Conservation (phyloP, 2,797 vertebrate genomes). For the Sparus aurata region DNA sequence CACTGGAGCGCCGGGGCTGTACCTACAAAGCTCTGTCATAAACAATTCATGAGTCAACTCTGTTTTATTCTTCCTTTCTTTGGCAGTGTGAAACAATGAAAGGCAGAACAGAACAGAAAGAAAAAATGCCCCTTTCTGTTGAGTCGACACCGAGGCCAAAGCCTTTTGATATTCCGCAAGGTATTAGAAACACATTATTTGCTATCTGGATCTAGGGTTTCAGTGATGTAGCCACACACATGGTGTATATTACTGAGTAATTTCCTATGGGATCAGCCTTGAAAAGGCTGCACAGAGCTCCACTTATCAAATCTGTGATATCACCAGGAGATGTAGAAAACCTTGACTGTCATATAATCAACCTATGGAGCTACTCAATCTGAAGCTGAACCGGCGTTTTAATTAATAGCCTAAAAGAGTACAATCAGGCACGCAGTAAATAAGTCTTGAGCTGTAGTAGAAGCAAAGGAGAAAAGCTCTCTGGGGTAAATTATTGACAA, state of each 20-base stretch:
- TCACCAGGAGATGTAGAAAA: constrained; percentile 48
- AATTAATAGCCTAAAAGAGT: not conserved
- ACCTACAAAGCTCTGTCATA: constrained; percentile 23
- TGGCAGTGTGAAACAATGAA: not conserved
- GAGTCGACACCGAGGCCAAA: constrained; percentile 16
- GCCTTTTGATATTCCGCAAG: constrained; percentile 31
- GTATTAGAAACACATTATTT: constrained; percentile 45
- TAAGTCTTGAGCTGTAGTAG: not conserved
- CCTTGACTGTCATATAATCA: constrained; percentile 46
- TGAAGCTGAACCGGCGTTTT: not conserved
- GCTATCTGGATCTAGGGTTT: constrained; percentile 41
- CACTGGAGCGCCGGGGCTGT: not conserved
- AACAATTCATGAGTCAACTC: constrained; percentile 8
- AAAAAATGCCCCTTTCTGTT: constrained; percentile 24
- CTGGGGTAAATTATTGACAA: not conserved
- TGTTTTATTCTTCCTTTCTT: constrained; percentile 1
- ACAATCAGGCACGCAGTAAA: not conserved
- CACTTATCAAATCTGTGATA: constrained; percentile 48
- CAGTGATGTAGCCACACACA: constrained; percentile 48
- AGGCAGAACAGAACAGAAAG: not conserved
- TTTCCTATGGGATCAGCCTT: constrained; percentile 42
- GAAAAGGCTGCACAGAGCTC: constrained; percentile 25
- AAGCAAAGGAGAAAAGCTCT: not conserved
- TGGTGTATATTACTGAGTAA: constrained; percentile 65
- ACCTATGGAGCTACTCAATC: not conserved